Evolutionary conservation across 2,113 vertebrate species (phyloP).

Genomic region (Heterocephalus glaber): DNA sequence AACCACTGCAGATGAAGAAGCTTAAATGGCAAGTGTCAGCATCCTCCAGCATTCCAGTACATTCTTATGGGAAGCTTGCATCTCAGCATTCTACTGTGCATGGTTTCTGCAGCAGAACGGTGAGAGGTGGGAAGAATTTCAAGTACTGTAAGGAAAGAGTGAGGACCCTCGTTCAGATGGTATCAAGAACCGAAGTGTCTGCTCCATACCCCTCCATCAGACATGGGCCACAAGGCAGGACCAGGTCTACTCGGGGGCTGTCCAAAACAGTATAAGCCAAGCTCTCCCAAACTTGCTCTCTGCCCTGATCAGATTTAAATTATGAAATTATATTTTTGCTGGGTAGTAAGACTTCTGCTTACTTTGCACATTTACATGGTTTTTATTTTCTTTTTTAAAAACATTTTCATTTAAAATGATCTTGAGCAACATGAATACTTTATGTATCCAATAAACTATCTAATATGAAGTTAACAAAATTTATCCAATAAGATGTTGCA

Average conservation of each 20-base stretch:
- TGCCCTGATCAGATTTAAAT: neutral
- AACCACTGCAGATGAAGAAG: neutral
- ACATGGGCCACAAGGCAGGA: neutral
- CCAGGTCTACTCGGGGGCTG: rapidly evolving
- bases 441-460: conserved; percentile 5
- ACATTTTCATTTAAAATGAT: conserved; percentile 63
- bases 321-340: neutral
- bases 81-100: neutral
- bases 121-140: neutral
- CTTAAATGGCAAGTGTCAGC: neutral
- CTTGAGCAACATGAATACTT: neutral
- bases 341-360: neutral
- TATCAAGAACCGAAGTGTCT: neutral
- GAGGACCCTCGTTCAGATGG: neutral
- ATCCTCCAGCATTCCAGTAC: neutral
- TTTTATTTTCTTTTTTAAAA: conserved; percentile 41
- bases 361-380: conserved; percentile 18
- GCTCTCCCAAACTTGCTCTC: neutral
- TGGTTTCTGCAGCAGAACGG: neutral
- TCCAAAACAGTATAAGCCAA: neutral
- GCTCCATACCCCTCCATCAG: neutral
- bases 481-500: conserved; percentile 19
- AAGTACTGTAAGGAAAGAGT: neutral
- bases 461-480: conserved; percentile 32
- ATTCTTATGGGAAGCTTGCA: neutral